These are phyloP conservation scores for Brachionus angularis DNA, from an alignment of 1,140 invertebrate species.

Conservation along the genomic window DNA sequence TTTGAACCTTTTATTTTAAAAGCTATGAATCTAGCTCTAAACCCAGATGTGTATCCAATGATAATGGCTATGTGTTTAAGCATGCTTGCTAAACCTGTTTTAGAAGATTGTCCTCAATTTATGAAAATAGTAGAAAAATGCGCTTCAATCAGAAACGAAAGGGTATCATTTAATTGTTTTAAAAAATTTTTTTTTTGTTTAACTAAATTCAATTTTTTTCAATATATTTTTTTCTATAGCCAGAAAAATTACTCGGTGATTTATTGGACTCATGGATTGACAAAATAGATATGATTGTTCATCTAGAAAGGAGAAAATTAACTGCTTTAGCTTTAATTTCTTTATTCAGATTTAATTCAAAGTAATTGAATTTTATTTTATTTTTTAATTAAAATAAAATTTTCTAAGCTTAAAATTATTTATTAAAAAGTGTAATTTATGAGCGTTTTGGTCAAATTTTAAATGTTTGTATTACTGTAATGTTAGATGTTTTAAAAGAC, in stretches of 20 bases:
- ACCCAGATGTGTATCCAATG: conserved; percentile 66
- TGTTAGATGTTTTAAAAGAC: conserved; percentile 76
- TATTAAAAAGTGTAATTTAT: conserved; percentile 63
- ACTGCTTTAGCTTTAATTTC: conserved; percentile 75
- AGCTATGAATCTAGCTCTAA: conserved; percentile 9
- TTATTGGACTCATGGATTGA: conserved; percentile 74
- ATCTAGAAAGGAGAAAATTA: conserved; percentile 74
- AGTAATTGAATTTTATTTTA: too few relatives aligned
- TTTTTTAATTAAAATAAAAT: neutral
- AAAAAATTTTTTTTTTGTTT: conserved; percentile 11
- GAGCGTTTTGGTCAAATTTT: conserved; percentile 72
- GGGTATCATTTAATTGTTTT: too few relatives aligned
- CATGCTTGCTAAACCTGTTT: conserved; percentile 70
- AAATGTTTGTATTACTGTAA: conserved; percentile 71
- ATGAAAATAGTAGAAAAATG: conserved; percentile 50
- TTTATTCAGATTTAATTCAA: conserved; percentile 57
- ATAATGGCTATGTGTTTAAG: conserved; percentile 72
- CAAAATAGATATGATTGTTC: conserved; percentile 71
- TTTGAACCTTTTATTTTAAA: conserved; percentile 41
- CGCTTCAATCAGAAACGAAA: conserved; percentile 48
- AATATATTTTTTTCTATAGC: conserved; percentile 62
- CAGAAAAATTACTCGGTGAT: conserved; percentile 63
- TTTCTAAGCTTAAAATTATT: neutral
- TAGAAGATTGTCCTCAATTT: conserved; percentile 66
- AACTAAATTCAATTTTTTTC: neutral